Evolutionary conservation across 92 coral and sea anemone genomes (phyloP).

Genomic region (Porites evermanni): DNA sequence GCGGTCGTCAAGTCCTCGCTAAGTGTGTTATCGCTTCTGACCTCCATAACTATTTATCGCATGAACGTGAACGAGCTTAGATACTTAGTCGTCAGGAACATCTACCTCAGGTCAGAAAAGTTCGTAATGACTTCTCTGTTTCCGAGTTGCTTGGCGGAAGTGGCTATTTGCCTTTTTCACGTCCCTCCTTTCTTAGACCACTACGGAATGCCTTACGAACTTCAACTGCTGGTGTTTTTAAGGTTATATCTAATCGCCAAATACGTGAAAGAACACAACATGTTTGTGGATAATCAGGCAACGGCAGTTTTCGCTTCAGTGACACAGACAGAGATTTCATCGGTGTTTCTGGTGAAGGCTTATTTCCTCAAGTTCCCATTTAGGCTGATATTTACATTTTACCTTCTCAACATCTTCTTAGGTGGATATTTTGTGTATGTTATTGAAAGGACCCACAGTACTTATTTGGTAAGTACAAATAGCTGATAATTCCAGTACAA

Average conservation of each 20-base stretch:
- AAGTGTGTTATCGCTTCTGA: conserved; percentile 76
- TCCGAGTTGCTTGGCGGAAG: conserved; percentile 73
- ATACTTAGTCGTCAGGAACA: conserved; percentile 82
- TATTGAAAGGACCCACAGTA: conserved; percentile 79
- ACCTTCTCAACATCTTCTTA: conserved; percentile 88
- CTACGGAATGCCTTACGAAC: conserved; percentile 85
- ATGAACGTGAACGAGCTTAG: conserved; percentile 79
- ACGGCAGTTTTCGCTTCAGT: conserved; percentile 93
- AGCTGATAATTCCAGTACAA: background rate
- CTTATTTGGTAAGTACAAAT: conserved; percentile 87
- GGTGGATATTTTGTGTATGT: conserved; percentile 94
- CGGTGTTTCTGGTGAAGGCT: conserved; percentile 88
- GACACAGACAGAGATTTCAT: conserved; percentile 90
- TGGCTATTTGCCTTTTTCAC: conserved; percentile 75
- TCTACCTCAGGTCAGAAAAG: conserved; percentile 86
- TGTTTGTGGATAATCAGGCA: conserved; percentile 86
- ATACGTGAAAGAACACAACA: conserved; percentile 87
- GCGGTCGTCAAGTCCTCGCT: conserved; percentile 70
- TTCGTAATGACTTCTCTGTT: conserved; percentile 76
- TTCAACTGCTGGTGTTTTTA: conserved; percentile 87
- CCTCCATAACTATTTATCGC: conserved; percentile 77
- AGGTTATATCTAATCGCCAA: conserved; percentile 86
- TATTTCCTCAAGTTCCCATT: conserved; percentile 92
- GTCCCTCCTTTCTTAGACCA: conserved; percentile 86
- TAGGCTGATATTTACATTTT: conserved; percentile 79